Evolutionary conservation across 2,797 vertebrate genomes (phyloP).

Genomic region (Hoplostethus mediterraneus): DNA sequence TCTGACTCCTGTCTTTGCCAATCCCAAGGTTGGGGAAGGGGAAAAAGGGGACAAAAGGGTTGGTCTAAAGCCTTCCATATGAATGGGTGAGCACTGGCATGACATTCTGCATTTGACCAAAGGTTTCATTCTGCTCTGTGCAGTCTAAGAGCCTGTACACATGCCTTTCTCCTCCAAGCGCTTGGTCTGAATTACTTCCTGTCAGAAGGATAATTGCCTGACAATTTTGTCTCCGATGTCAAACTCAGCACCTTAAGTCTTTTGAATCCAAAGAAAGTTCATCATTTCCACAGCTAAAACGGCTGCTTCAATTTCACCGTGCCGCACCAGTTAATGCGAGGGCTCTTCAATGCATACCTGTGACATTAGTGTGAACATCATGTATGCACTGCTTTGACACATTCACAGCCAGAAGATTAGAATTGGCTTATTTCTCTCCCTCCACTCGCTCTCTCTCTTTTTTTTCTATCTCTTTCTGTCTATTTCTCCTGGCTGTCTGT

Average conservation of each 20-base stretch:
- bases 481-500: constrained; percentile 39
- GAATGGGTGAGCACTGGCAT: neutral
- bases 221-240: constrained; percentile 22
- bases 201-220: neutral
- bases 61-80: neutral
- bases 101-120: neutral
- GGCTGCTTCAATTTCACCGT: constrained; percentile 2
- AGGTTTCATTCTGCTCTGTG: neutral
- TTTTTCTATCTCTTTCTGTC: constrained; percentile 1
- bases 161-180: neutral
- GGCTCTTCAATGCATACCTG: neutral
- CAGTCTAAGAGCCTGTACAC: no score
- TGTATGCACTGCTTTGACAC: constrained; percentile 5
- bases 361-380: constrained; percentile 12
- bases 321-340: constrained; percentile 2
- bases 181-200: constrained; percentile 26
- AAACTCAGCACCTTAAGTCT: constrained; percentile 13
- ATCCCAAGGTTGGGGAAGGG: neutral
- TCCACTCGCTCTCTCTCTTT: neutral
- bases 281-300: neutral
- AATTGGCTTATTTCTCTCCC: neutral
- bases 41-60: neutral
- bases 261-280: constrained; percentile 4
- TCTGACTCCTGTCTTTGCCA: neutral
- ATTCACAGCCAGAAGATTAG: constrained; percentile 7